Conservation (phyloP, 2,888 invertebrate genomes). For the Philereme transversata region DNA sequence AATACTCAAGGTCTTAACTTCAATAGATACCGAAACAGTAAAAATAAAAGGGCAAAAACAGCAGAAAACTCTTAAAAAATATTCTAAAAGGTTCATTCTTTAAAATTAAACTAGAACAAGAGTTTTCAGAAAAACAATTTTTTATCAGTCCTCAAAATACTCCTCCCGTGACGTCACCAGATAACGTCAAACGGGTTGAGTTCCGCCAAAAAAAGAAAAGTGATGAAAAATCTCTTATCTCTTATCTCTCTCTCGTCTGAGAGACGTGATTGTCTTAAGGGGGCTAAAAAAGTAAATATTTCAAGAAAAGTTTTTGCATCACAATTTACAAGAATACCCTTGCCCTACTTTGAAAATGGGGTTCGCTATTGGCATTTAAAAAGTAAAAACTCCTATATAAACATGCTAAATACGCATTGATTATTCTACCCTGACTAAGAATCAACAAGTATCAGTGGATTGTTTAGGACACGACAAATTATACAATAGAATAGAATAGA, state of each 20-base stretch:
- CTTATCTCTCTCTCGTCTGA: constrained; percentile 30
- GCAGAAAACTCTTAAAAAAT: too few relatives aligned
- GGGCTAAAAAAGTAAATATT: constrained; percentile 27
- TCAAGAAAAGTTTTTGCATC: background rate
- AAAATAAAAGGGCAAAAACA: too few relatives aligned
- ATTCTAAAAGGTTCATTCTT: background rate
- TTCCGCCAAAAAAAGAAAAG: constrained; percentile 54
- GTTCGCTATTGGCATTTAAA: too few relatives aligned
- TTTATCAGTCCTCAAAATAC: constrained; percentile 47
- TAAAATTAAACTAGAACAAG: constrained; percentile 2
- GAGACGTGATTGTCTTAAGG: constrained; percentile 42
- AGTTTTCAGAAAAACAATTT: constrained; percentile 23
- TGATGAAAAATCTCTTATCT: constrained; percentile 64
- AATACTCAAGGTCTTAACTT: too few relatives aligned
- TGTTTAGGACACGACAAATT: too few relatives aligned
- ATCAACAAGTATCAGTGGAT: too few relatives aligned
- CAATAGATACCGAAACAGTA: too few relatives aligned
- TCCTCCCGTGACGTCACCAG: constrained; percentile 73
- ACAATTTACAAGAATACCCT: background rate
- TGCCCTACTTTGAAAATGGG: too few relatives aligned
- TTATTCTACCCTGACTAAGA: too few relatives aligned
- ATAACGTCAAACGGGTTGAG: constrained; percentile 80
- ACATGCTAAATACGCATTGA: too few relatives aligned
- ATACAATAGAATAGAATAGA: too few relatives aligned
- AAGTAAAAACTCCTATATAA: too few relatives aligned